Base-by-base conservation (phyloP, 2,888 invertebrate genomes). In the Cataglyphis livida region DNA sequence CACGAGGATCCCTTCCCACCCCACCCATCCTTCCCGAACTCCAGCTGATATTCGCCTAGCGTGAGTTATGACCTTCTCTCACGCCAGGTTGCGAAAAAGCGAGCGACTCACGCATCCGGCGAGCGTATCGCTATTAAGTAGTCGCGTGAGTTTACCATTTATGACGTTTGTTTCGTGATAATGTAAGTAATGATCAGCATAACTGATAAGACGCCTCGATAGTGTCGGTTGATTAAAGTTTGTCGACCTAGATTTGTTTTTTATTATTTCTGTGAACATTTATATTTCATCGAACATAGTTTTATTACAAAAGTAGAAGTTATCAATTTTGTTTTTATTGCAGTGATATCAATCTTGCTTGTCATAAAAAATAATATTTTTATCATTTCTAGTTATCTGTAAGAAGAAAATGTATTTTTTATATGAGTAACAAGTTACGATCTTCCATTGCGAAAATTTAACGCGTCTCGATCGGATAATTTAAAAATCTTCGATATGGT, bases 21-120 rank as follows among this genome's bases (percentile, higher is more conserved):
- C 18, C 66, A 41, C 68, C 54, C 9, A 32, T 76, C 54, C 25
- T 38, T 66, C 15, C 51, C 73, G 57, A 57, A 70, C 44, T 73
- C 35, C 35, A 21, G 44, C 75, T 70, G 89, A 90, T 87, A 87
- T 90, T 91, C 88, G 79, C 88, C 84, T 89, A 88, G 82, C 48
- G 79, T 89, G 85, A 92, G 74, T 91, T 91, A 92, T 85, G 88
- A 71, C 81, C 84, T 81, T 70, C 83, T 84, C 88, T 91, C 92
- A 92, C 90, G 92, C 88, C 85, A 91, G 74, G 82, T 81, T 74
- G 68, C 73, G 59, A 86, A 76, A 83, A 83, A 70, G 59, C 54
- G 25, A 48, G 59, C 64, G 75, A 66, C 78, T 48, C 65, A 78
- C 64, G 38, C 28, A 70, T 32, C 48, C 28, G 51, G 65, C 64